phyloP scores from a whole-genome alignment of 1,140 invertebrate species.

The Contarinia nasturtii region DNA sequence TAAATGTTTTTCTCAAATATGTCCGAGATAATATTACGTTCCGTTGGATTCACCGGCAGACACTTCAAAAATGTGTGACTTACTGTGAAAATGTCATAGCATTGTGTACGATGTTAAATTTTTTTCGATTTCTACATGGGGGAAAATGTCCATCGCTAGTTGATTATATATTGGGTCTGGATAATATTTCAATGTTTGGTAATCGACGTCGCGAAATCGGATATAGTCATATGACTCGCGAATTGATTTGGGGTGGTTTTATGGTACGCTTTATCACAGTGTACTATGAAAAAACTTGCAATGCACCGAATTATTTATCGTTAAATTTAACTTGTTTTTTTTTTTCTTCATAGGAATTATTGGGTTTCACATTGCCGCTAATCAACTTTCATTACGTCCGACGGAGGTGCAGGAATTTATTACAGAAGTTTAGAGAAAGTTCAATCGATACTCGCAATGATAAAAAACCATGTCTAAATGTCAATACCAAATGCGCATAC shows the following conservation, averaged over 20 bases:
- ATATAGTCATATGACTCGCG: slow-evolving; percentile 39
- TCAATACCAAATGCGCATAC: slow-evolving; percentile 30
- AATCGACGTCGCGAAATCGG: slow-evolving; percentile 29
- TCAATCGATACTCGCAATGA: slow-evolving; percentile 1
- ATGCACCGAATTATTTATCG: slow-evolving; percentile 1
- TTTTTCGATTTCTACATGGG: slow-evolving; percentile 36
- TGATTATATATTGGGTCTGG: slow-evolving; percentile 30
- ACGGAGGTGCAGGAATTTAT: slow-evolving; percentile 23
- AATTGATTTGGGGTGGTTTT: slow-evolving; percentile 45
- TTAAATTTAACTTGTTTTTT: slow-evolving; percentile 3
- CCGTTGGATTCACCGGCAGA: slow-evolving; percentile 18
- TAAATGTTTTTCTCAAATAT: slow-evolving; percentile 30
- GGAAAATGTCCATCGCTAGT: slow-evolving; percentile 37
- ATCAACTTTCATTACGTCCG: slow-evolving; percentile 33
- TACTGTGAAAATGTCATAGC: neutral
- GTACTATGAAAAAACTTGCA: no score
- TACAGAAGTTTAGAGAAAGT: slow-evolving; percentile 24
- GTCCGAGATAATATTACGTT: slow-evolving; percentile 29
- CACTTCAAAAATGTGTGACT: neutral
- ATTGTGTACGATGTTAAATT: slow-evolving; percentile 26
- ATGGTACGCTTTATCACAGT: slow-evolving; percentile 28
- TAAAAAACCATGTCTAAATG: slow-evolving; percentile 16
- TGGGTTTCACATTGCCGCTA: slow-evolving; percentile 33
- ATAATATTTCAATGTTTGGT: slow-evolving; percentile 27
- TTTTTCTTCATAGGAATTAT: slow-evolving; percentile 29